Base-by-base conservation (phyloP, 2,888 invertebrate genomes). In the Cheilosia scutellata region DNA sequence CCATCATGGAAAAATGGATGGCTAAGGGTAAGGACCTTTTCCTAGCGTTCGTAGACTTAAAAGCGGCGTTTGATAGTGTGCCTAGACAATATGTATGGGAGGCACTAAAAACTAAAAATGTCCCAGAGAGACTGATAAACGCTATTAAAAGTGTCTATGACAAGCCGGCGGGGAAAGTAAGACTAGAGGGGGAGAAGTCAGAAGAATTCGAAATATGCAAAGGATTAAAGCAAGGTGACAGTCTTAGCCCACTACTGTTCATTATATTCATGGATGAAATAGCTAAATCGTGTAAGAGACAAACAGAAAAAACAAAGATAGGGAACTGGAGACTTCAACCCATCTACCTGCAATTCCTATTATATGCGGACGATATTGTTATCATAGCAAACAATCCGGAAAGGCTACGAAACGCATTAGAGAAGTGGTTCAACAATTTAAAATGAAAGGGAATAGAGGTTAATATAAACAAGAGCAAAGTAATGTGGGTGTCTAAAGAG, bases 221-320 rank as follows among this genome's bases (percentile, higher is more conserved):
- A 53, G 53, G 29, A 29, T 20, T 55, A 55, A 55, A 55, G n/a
- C 31, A 31, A 55, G 55, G 31, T 31, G 31, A 31, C 55, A 31
- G 31, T 55, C 31, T 55, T n/a, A 55, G 40, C 40, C 9, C 40
- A 9, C 40, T 40, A 9, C 9, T 40, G 40, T 40, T 40, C 40
- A 9, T 40, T 55, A 2, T 55, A 55, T 55, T 55, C 55, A 55
- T 55, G 55, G 40, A 53, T 29, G 29, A 29, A 53, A 29, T 53
- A 53, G 29, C 4, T 13, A 55, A 31, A 55, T 31, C 55, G n/a
- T 55, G 55, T 55, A 55, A 55, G 55, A 55, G 29, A 29, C 49
- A 51, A 29, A 29, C 29, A 51, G 29, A 51, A 51, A 51, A 51
- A 27, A 25, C 9, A 9, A 51, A 51, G 9, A 51, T 51, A n/a